Percentiles rank a stretch among this genome's conserved stretches.
phyloP scores from a whole-genome alignment of 2,113 vertebrate species.

The Athene cunicularia region DNA sequence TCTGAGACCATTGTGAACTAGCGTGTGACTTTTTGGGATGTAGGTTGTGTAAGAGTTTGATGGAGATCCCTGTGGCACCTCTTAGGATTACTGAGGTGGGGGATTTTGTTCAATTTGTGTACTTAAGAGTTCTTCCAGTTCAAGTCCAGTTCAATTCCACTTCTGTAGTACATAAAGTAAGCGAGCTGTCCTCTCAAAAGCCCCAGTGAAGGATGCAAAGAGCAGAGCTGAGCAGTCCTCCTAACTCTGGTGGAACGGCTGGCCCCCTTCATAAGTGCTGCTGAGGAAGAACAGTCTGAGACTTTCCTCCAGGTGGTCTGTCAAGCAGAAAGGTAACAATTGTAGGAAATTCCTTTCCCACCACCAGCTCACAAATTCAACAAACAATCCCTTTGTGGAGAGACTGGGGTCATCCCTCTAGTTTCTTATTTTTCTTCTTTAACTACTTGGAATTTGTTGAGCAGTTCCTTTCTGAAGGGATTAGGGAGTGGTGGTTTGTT shows the following conservation, averaged over 20 bases:
- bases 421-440: background rate
- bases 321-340: slow-evolving; percentile 59
- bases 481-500: background rate
- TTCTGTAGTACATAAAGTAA: background rate
- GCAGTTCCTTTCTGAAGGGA: background rate
- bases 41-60: background rate
- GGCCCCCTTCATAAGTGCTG: background rate
- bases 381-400: background rate
- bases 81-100: background rate
- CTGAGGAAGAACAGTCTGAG: background rate
- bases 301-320: slow-evolving; percentile 50
- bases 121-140: background rate
- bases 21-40: background rate
- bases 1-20: background rate
- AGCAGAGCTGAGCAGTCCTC: background rate
- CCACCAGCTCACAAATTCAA: slow-evolving; percentile 8
- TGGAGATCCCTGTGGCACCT: background rate
- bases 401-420: background rate
- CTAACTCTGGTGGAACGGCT: background rate
- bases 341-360: slow-evolving; percentile 50
- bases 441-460: background rate
- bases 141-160: background rate
- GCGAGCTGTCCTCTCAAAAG: background rate
- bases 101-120: background rate
- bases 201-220: background rate